Evolutionary conservation across 2,113 vertebrate species (phyloP).

Genomic region (Corydoras sp.): DNA sequence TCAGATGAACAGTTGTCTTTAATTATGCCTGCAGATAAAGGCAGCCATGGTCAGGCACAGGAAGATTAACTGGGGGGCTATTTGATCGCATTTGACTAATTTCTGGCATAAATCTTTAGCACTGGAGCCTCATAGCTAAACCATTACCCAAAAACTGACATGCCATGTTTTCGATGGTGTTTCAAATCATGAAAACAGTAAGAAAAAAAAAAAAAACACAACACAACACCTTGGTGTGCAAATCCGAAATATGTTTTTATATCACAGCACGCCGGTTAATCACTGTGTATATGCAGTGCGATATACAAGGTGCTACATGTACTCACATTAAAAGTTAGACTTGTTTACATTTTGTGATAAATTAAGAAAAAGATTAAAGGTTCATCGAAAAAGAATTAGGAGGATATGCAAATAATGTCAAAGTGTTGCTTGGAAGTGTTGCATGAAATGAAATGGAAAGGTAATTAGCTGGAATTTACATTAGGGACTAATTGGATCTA

Average conservation of each 20-base stretch:
- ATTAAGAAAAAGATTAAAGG: conserved; percentile 72
- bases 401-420: conserved; percentile 75
- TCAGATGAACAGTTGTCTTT: conserved; percentile 73
- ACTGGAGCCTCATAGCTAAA: conserved; percentile 56
- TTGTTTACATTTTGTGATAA: conserved; percentile 67
- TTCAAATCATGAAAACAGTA: not conserved
- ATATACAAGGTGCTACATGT: too few species aligned
- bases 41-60: conserved; percentile 69
- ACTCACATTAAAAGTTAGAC: not conserved
- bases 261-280: not conserved
- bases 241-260: not conserved
- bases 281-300: not conserved
- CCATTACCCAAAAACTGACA: conserved; percentile 63
- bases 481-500: conserved; percentile 55
- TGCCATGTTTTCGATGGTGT: conserved; percentile 21
- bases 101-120: conserved; percentile 78
- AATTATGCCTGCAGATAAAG: conserved; percentile 74
- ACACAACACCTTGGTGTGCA: not conserved
- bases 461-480: conserved; percentile 63
- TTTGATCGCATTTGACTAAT: conserved; percentile 81
- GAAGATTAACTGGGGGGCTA: conserved; percentile 75
- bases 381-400: conserved; percentile 76
- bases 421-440: conserved; percentile 71
- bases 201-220: not conserved
- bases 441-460: conserved; percentile 80